Conservation (phyloP, 2,888 invertebrate species). For the Hyles lineata region DNA sequence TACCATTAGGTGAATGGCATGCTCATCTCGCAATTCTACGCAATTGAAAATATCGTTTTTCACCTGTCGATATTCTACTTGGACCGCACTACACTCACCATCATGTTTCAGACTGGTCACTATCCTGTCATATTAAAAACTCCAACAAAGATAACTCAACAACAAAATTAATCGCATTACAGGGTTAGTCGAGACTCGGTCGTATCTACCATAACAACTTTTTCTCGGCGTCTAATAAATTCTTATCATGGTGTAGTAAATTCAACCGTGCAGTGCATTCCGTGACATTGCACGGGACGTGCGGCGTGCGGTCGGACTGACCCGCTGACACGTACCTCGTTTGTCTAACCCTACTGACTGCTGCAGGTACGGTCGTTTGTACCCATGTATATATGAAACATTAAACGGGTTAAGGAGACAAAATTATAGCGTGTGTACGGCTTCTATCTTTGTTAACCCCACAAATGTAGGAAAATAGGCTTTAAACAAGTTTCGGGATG, state of each 20-base stretch:
- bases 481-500: no score
- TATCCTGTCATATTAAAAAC: not conserved
- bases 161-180: not conserved
- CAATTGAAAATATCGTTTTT: no score
- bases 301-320: constrained; percentile 1
- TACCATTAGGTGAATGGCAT: no score
- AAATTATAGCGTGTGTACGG: no score
- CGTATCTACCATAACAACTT: constrained; percentile 6
- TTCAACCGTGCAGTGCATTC: constrained; percentile 21
- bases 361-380: constrained; percentile 3
- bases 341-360: constrained; percentile 1
- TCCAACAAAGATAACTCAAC: not conserved
- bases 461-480: no score
- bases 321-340: constrained; percentile 8
- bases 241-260: constrained; percentile 7
- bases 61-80: no score
- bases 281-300: constrained; percentile 9
- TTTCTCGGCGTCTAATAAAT: constrained; percentile 17
- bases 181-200: not conserved
- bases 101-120: not conserved
- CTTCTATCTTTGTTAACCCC: no score
- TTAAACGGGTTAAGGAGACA: not conserved
- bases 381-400: not conserved
- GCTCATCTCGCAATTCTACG: no score
- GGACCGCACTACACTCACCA: no score